A percentile compares a stretch with the other conserved stretches of the same genome.
Evolutionary conservation across 2,888 invertebrate species (phyloP).

Genomic region (Mythimna albipuncta): DNA sequence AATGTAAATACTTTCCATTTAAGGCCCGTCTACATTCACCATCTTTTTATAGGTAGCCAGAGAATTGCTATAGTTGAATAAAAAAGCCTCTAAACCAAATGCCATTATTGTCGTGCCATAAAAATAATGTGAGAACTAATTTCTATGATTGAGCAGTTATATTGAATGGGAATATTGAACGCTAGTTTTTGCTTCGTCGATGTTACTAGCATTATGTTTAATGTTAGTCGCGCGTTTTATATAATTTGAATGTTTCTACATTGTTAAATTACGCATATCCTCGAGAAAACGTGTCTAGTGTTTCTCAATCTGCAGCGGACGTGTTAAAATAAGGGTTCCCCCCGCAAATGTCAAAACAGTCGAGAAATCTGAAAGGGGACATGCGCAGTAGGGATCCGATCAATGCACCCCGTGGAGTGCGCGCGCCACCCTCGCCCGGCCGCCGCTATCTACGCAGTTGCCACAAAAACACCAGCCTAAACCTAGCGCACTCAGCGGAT

Average conservation of each 20-base stretch:
- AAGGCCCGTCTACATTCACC: conserved; percentile 59
- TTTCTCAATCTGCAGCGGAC: conserved; percentile 42
- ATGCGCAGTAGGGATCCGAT: conserved; percentile 87
- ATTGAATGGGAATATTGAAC: conserved; percentile 45
- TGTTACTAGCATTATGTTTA: conserved; percentile 8
- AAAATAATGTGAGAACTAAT: conserved; percentile 57
- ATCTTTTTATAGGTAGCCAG: conserved; percentile 58
- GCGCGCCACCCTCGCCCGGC: conserved; percentile 85
- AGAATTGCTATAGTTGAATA: conserved; percentile 51
- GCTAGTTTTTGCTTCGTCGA: conserved; percentile 24
- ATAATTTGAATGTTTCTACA: neutral
- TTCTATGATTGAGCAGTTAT: conserved; percentile 45
- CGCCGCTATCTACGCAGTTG: conserved; percentile 87
- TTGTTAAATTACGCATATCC: neutral
- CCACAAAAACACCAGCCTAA: conserved; percentile 82
- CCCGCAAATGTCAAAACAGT: conserved; percentile 83
- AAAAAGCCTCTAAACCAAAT: conserved; percentile 25
- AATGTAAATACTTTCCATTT: conserved; percentile 63
- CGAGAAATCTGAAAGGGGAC: conserved; percentile 77
- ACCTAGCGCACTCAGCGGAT: conserved; percentile 72
- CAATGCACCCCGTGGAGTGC: conserved; percentile 86
- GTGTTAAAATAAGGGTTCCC: conserved; percentile 55
- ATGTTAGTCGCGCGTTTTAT: neutral
- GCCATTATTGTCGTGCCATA: conserved; percentile 37
- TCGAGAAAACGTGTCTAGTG: conserved; percentile 21